Base-by-base conservation (phyloP, 2,888 invertebrate genomes). In the Chrysina gloriosa region DNA sequence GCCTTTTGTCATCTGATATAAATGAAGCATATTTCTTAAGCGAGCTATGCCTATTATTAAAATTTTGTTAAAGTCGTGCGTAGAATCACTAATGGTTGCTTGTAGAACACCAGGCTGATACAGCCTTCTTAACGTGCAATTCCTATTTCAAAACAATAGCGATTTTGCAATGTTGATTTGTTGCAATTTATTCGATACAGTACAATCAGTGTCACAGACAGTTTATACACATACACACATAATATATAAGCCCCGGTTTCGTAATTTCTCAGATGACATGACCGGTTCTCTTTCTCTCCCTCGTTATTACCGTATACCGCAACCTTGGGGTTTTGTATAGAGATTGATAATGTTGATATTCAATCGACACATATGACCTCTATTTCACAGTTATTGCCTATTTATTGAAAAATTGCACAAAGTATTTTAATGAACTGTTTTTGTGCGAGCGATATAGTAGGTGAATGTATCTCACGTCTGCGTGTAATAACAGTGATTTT, bases 261-360 rank as follows among this genome's bases (percentile, higher is more conserved):
- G 72, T 71, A 75, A 75, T 70, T 61, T 42, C 36, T 70, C 66
- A 69, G 72, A 73, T 73, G 71, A 68, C 71, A 72, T 75, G 72
- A 73, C 71, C 72, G 70, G 70, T 70, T 72, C 68, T 68, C 65
- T 69, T 61, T 16, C 42, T 27, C 31, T 42, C 58, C 16, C 42
- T 61, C 58, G 68, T 71, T 69, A 69, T 31, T 52, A 14, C 29
- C 16, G 45, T 52, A 69, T 52, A 70, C 69, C 67, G 61, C 50
- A 70, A 64, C 65, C 70, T 67, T 69, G 65, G 25, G 3, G 45
- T 36, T 14, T 19, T 42, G 14, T 19, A 52, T 52, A 23, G 63
- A 63, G 65, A 66, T 68, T 66, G 66, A 69, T 70, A 69, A 70
- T 63, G 56, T 39, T 64, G 47, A 61, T 69, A 67, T 65, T 69